A percentile compares a stretch with the other conserved stretches of the same genome.
Evolutionary conservation across 2,113 vertebrate species (phyloP).

Genomic region (Gallinago paraguaiae): DNA sequence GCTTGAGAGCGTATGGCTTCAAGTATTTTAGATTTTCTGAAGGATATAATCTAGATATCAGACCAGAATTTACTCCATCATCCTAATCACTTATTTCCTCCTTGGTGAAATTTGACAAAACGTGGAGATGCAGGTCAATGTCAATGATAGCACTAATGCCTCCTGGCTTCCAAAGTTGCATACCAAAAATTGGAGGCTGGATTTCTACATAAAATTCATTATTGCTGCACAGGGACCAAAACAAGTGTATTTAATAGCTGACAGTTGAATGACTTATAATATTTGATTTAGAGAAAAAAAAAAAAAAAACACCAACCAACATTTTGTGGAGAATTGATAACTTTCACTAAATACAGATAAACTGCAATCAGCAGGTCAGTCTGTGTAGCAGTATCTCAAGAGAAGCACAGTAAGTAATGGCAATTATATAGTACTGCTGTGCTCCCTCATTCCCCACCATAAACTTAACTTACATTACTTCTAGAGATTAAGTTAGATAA

Average conservation of each 20-base stretch:
- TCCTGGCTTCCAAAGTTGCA: neutral
- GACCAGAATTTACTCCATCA: neutral
- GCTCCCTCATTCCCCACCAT: neutral
- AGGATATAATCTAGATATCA: neutral
- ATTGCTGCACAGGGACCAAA: neutral
- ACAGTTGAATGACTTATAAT: neutral
- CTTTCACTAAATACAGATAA: neutral
- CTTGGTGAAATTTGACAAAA: neutral
- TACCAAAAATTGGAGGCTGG: neutral
- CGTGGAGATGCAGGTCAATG: neutral
- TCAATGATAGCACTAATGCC: neutral
- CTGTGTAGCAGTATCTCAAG: neutral
- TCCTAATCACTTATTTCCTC: neutral
- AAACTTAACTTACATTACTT: neutral
- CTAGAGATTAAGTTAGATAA: neutral
- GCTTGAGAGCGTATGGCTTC: rapidly evolving
- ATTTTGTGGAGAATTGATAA: neutral
- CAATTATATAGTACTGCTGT: neutral
- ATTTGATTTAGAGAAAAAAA: neutral
- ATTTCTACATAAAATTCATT: neutral
- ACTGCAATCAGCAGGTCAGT: neutral
- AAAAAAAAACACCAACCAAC: neutral
- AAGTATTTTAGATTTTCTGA: neutral
- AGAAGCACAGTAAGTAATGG: neutral
- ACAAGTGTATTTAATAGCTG: neutral